These are phyloP conservation scores for Danio choprae DNA, from an alignment of 2,797 vertebrate genomes.

Conservation along the genomic window DNA sequence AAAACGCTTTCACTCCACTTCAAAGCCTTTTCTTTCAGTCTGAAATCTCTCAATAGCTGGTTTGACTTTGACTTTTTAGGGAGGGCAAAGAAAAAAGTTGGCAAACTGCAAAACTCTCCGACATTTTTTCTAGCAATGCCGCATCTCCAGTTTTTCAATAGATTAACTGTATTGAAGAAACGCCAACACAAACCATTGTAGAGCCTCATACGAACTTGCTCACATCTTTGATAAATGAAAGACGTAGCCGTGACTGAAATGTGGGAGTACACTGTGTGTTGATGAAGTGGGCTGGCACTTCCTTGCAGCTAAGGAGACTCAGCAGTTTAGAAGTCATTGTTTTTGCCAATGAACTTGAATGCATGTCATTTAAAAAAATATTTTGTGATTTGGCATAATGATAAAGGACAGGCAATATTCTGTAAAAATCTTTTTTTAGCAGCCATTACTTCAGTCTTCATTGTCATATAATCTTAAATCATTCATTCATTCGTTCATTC, in stretches of 20 bases:
- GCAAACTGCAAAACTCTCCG: slow-evolving; percentile 44
- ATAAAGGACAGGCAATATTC: not conserved
- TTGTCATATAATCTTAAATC: too few species aligned
- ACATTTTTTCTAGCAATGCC: slow-evolving; percentile 34
- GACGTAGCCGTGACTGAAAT: slow-evolving; percentile 23
- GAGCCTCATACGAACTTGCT: slow-evolving; percentile 27
- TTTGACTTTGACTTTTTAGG: slow-evolving; percentile 56
- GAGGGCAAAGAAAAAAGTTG: slow-evolving; percentile 58
- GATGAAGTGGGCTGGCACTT: slow-evolving; percentile 14
- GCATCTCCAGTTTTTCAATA: slow-evolving; percentile 42
- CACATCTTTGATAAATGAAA: slow-evolving; percentile 41
- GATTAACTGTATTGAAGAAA: slow-evolving; percentile 39
- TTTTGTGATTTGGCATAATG: not conserved
- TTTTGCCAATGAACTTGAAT: slow-evolving; percentile 3
- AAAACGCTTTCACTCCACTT: slow-evolving; percentile 57
- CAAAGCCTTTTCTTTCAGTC: slow-evolving; percentile 55
- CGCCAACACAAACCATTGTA: slow-evolving; percentile 55
- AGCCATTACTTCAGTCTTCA: too few species aligned
- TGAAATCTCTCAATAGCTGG: slow-evolving; percentile 57
- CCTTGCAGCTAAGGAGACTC: not conserved
- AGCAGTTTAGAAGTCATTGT: not conserved
- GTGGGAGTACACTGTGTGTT: slow-evolving; percentile 16
- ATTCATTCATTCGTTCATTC: too few species aligned
- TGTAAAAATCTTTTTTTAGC: too few species aligned
- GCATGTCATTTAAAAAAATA: not conserved